Conservation (phyloP, 2,888 invertebrate genomes). For the Achlya flavicornis region DNA sequence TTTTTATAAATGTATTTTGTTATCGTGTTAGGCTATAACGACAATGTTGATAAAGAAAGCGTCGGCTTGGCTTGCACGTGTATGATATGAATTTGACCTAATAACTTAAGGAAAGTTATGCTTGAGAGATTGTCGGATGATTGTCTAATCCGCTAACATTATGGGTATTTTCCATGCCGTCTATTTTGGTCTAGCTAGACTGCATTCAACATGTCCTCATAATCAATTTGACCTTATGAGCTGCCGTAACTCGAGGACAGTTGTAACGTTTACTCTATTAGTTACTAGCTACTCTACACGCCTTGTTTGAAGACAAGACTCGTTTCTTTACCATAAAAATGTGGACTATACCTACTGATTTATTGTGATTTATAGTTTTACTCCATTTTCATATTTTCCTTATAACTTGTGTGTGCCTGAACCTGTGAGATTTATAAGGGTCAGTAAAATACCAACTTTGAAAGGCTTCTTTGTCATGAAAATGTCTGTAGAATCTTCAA, state of each 20-base stretch:
- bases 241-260: not conserved
- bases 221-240: slow-evolving; percentile 1
- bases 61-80: not conserved
- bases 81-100: slow-evolving; percentile 11
- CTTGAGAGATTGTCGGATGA: not conserved
- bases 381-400: not conserved
- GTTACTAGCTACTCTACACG: not conserved
- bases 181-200: not conserved
- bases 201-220: not conserved
- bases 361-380: too few relatives aligned
- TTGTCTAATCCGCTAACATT: not conserved
- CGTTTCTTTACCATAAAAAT: not conserved
- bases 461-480: too few relatives aligned
- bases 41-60: not conserved
- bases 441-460: too few relatives aligned
- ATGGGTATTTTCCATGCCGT: not conserved
- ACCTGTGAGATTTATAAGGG: too few relatives aligned
- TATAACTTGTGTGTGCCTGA: too few relatives aligned
- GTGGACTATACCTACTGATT: not conserved
- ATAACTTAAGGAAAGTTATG: not conserved
- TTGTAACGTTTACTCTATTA: not conserved
- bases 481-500: too few relatives aligned
- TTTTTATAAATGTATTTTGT: not conserved
- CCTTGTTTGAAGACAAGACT: not conserved
- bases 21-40: not conserved